phyloP scores from a whole-genome alignment of 1,140 invertebrate species.

The Popillia japonica region DNA sequence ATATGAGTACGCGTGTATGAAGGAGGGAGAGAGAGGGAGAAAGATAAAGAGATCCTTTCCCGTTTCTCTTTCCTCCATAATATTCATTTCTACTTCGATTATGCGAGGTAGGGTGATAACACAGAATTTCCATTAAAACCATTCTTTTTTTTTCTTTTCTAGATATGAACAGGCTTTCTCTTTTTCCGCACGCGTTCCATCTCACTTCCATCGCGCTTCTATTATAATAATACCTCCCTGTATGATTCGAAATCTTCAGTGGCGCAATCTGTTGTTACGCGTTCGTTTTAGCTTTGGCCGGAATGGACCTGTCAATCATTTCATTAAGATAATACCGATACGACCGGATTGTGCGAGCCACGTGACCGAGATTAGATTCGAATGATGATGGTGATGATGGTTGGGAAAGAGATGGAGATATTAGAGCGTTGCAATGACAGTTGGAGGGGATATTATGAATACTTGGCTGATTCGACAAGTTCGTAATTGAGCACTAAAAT shows the following conservation, averaged over 20 bases:
- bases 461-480: too few species aligned
- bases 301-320: conserved; percentile 52
- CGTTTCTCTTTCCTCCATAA: not conserved
- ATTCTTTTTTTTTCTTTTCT: not conserved
- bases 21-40: not conserved
- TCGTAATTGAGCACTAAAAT: too few species aligned
- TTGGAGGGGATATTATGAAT: too few species aligned
- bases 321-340: conserved; percentile 52
- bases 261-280: not conserved
- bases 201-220: not conserved
- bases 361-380: conserved; percentile 2
- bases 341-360: not conserved
- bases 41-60: conserved; percentile 26
- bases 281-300: not conserved
- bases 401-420: too few species aligned
- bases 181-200: not conserved
- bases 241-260: not conserved
- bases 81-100: not conserved
- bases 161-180: too few species aligned
- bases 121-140: conserved; percentile 50
- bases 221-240: too few species aligned
- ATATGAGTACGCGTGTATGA: not conserved
- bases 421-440: too few species aligned
- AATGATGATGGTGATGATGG: too few species aligned
- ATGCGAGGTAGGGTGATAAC: conserved; percentile 44